Evolutionary conservation across 30 jellyfish, hydroid and myxozoan genomes (phyloP).

Genomic region (Clytia hemisphaerica): DNA sequence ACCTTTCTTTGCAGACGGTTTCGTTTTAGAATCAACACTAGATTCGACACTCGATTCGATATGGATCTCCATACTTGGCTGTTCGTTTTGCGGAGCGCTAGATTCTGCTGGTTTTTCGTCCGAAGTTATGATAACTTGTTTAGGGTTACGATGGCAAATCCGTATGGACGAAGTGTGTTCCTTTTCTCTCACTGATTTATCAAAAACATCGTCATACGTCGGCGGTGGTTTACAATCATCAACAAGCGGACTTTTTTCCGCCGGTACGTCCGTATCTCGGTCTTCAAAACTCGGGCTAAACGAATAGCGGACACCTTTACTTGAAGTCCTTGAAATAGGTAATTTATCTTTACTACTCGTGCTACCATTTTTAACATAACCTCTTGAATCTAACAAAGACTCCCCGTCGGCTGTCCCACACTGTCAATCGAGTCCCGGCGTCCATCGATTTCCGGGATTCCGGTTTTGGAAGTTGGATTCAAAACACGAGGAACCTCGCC

Average conservation of each 20-base stretch:
- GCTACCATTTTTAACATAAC: not conserved
- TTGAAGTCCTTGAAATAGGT: not conserved
- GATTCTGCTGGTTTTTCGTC: too few species aligned
- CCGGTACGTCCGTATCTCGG: too few species aligned
- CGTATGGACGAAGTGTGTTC: not conserved
- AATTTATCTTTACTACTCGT: not conserved
- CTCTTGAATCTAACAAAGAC: not conserved
- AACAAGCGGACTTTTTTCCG: too few species aligned
- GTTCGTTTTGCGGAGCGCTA: too few species aligned
- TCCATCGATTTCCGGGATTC: not conserved
- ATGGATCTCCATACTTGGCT: too few species aligned
- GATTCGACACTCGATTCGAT: too few species aligned
- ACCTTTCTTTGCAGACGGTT: too few species aligned
- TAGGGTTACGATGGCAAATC: not conserved
- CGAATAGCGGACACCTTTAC: not conserved
- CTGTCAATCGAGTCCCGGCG: conserved; percentile 17
- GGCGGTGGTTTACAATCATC: too few species aligned
- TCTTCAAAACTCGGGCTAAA: conserved; percentile 14
- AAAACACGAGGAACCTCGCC: conserved; percentile 80
- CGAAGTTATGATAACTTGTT: conserved; percentile 23
- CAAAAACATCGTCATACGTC: too few species aligned
- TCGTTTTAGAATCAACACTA: too few species aligned
- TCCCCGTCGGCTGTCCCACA: too few species aligned
- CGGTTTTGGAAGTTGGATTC: conserved; percentile 9
- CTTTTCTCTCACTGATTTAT: too few species aligned